Evolutionary conservation across 2,113 vertebrate species (phyloP), one percentile per base, ranked within the genome.

Genomic region (Macquaria ambigua): DNA sequence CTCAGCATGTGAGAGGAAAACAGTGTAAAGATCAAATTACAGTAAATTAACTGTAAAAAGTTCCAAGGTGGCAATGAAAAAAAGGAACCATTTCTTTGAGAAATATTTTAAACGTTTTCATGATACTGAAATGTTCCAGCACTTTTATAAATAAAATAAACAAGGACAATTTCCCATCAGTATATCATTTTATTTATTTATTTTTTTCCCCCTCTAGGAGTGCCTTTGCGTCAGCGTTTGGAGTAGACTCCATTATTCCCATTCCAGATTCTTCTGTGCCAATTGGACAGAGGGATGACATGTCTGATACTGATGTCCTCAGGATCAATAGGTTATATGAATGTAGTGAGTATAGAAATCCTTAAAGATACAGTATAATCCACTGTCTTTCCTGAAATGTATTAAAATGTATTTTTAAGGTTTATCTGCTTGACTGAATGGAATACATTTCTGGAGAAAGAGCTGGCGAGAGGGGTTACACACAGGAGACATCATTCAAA

Each of bases 241-340:
- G 74, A 41, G 10, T 1, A 41, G 50, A 81, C 0, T 88, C 76
- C 21, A 82, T 91, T 11, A 82, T 39, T n/a, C 87, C 78, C 23
- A 86, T 77, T 23, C 76, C 89, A 16, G 77, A 90, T 41, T 12
- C 77, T 46, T 71, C 68, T 64, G 80, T 78, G 43, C 11, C 28
- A 1, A 75, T 83, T 23, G 82, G 89, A 53, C 84, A 89, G 59
- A 82, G 81, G 46, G 15, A 48, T 0, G 67, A 25, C 0, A 79
- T 92, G 81, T 85, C 84, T 50, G 11, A 70, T 3, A 58, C 62
- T 39, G 86, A 91, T 53, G 76, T 88, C 23, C 58, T 74, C 46
- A 91, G 69, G 58, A 52, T 91, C 67, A 93, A 90, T 10, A 82
- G 8, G 10, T 55, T 92, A 1, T 90, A 89, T 1, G 16, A 56